Evolutionary conservation across 2,113 vertebrate species (phyloP), one percentile per base, ranked within the genome.

Genomic region (Stigmatopora argus): DNA sequence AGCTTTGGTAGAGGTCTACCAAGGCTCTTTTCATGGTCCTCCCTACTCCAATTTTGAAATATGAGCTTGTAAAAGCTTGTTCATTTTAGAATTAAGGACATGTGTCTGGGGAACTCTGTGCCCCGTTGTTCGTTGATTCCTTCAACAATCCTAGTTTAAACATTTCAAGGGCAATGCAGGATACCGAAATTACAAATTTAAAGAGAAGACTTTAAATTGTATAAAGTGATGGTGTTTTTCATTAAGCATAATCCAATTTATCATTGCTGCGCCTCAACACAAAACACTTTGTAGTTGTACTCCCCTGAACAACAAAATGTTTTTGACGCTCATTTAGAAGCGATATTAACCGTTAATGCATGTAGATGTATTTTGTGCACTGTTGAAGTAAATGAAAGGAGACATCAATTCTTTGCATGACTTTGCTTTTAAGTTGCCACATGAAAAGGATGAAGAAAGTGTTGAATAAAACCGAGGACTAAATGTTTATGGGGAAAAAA

Each of bases 251-350:
- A 61, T 61, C 13, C 41, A 61, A 61, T 61, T 61, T 61, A 45
- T 61, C 13, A 45, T 44, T 23, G n/a, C 41, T 45, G 59, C 44
- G 38, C 38, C 19, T 45, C 6, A 45, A n/a, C 41, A 61, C 41
- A 61, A 61, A 61, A 13, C 21, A 23, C 38, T 61, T 61, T 61
- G 19, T 61, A 45, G n/a, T 61, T 61, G 19, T 61, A 45, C 38
- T 61, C 38, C 12, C 41, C 41, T 61, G 38, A 61, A 61, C 19
- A 61, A 45, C 38, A 61, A 45, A 61, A 17, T 61, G 59, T 46
- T 23, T 61, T 38, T 61, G 58, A 61, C 38, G n/a, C 38, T 61
- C 38, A 21, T 7, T 44, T 6, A 61, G n/a, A 38, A 23, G 5
- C 11, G n/a, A 35, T 44, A 38, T 44, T 60, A 19, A 13, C 10